Percentiles rank a stretch among this genome's conserved stretches.
These are phyloP conservation scores for Danaus chrysippus DNA, from an alignment of 2,888 invertebrate genomes.

Conservation along the genomic window DNA sequence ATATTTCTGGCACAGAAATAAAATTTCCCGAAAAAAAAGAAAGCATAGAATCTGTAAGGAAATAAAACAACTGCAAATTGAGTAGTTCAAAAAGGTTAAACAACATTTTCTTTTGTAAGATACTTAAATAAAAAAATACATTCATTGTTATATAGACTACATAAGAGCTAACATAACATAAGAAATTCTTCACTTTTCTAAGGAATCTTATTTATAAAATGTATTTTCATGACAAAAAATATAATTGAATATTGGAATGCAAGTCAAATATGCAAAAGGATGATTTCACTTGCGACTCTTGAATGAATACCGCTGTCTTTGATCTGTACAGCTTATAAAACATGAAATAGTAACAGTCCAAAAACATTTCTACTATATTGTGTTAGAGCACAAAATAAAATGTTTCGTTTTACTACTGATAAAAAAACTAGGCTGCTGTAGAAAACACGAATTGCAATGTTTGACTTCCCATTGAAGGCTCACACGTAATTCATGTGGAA, in stretches of 20 bases:
- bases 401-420: constrained; percentile 19
- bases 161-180: no score
- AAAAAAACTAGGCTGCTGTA: constrained; percentile 21
- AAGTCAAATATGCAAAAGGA: constrained; percentile 71
- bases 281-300: constrained; percentile 65
- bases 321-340: constrained; percentile 37
- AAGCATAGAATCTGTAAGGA: no score
- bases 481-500: constrained; percentile 17
- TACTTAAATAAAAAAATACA: no score
- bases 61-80: no score
- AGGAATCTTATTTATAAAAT: no score
- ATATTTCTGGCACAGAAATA: no score
- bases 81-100: no score
- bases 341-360: constrained; percentile 1
- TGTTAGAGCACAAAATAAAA: constrained; percentile 3
- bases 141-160: no score
- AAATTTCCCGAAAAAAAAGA: no score
- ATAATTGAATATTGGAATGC: constrained; percentile 48
- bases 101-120: no score
- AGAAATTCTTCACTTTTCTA: no score
- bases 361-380: constrained; percentile 1
- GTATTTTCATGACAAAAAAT: no score
- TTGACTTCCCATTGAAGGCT: constrained; percentile 13
- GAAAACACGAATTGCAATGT: constrained; percentile 12
- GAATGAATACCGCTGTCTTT: constrained; percentile 57